Base-by-base conservation (phyloP, 2,797 vertebrate species). In the Sylvia borin region DNA sequence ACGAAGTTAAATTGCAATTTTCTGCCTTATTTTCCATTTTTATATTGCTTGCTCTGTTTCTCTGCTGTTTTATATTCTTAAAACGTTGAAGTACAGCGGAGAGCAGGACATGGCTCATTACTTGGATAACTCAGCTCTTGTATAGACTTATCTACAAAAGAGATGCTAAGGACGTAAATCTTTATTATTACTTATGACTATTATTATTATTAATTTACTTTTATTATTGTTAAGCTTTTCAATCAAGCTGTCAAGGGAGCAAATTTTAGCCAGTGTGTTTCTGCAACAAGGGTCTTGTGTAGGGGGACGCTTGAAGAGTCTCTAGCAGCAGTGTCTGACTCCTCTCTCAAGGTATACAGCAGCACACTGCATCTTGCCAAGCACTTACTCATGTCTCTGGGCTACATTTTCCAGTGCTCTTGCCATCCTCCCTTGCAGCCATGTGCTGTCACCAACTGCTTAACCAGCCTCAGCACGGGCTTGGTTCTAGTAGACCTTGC, bases 401-500 rank as follows among this genome's bases (percentile, higher is more conserved):
- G 61, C 60, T 88, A 34, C 71, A 48, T 93, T 93, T 95, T 78
- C 93, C 80, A 66, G 5, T 5, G 66, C 29, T 82, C 26, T 40
- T 81, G 51, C 77, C 93, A 85, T 79, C n/a, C 51, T 88, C 34
- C 48, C 66, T 91, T 5, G 1, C 26, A 95, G 75, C 36, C 86
- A 58, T 62, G 94, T 85, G 84, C 58, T 93, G 71, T 91, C 88
- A 93, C 78, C 88, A 94, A 9, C 84, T 89, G 80, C 61, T 95
- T n/a, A 60, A 57, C 42, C 71, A 83, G 3, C n/a, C 31, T 61
- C 57, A 85, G 34, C 50, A 43, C 4, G 42, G 7, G 13, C 17
- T 93, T 76, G 90, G 60, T 76, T 57, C 60, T 82, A 26, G 50
- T 2, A 27, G 70, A 42, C 4, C 71, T 47, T 71, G 19, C 36